These are phyloP conservation scores for Pygoscelis antarcticus DNA, from an alignment of 2,113 vertebrate genomes.

Conservation along the genomic window DNA sequence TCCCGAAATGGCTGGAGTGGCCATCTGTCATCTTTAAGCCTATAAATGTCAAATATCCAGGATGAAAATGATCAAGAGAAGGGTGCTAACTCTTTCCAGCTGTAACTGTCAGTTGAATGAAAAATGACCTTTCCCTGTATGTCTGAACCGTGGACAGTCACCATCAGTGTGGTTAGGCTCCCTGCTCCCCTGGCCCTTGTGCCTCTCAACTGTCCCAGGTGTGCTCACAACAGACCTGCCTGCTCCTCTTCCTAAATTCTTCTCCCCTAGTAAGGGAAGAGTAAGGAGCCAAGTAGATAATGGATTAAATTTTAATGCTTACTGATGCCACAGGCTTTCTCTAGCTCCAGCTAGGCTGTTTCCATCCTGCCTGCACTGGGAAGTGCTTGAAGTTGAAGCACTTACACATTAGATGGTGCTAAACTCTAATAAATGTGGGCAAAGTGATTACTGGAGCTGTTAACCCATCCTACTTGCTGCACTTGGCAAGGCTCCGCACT, in stretches of 20 bases:
- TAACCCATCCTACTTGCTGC: background rate
- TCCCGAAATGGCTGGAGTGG: background rate
- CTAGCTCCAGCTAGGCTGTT: background rate
- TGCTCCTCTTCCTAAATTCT: background rate
- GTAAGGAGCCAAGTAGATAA: background rate
- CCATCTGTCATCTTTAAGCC: conserved; percentile 3
- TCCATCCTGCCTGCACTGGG: background rate
- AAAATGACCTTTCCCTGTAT: background rate
- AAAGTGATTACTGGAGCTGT: background rate
- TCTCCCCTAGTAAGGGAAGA: background rate
- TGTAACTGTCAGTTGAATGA: background rate
- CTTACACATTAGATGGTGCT: conserved; percentile 61
- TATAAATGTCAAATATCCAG: background rate
- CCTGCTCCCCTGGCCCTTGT: background rate
- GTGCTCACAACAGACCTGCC: background rate
- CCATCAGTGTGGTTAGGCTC: background rate
- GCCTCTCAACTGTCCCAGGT: background rate
- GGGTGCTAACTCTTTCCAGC: background rate
- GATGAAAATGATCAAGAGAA: background rate
- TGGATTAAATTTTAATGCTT: background rate
- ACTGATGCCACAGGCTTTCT: background rate
- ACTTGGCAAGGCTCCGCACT: background rate
- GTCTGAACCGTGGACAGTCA: background rate
- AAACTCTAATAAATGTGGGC: conserved; percentile 35
- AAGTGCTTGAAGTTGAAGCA: conserved; percentile 29